Percentiles rank a stretch among this genome's conserved stretches.
These are phyloP conservation scores for Todus mexicanus DNA, from an alignment of 2,797 vertebrate genomes.

Conservation along the genomic window DNA sequence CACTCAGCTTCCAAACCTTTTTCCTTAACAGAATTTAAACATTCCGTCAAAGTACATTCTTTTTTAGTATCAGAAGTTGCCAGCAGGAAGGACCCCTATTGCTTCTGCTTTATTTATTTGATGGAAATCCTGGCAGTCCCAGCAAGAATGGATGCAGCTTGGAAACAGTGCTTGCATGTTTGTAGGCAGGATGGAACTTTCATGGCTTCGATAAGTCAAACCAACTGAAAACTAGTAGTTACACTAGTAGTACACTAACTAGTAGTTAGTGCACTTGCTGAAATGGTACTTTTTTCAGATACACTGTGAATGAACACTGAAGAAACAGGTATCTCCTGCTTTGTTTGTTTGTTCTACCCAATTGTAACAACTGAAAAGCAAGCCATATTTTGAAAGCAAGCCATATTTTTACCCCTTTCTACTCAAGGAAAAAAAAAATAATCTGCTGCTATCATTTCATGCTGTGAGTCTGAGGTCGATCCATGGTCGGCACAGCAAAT, in stretches of 20 bases:
- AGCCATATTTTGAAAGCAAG: not conserved
- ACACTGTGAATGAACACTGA: not conserved
- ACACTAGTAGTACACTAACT: no score
- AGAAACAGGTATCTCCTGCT: not conserved
- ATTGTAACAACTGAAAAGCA: not conserved
- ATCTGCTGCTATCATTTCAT: not conserved
- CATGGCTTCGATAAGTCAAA: not conserved
- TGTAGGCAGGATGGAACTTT: not conserved
- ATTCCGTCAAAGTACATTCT: not conserved
- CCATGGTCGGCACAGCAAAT: not conserved
- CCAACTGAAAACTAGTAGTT: not conserved
- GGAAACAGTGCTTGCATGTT: not conserved
- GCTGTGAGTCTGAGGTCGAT: not conserved
- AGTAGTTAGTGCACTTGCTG: not conserved
- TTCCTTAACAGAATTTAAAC: conserved; percentile 30
- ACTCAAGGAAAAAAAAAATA: not conserved
- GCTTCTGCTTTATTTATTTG: not conserved
- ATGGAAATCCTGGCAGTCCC: not conserved
- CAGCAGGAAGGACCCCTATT: not conserved
- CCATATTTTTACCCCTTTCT: not conserved
- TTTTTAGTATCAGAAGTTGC: not conserved
- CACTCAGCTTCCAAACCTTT: conserved; percentile 12
- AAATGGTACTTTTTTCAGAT: not conserved
- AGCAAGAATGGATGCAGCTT: not conserved
- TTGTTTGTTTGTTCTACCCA: not conserved